Percentiles rank a stretch among this genome's conserved stretches.
phyloP scores from a whole-genome alignment of 2,888 invertebrate genomes.

The Calliopum simillimum region DNA sequence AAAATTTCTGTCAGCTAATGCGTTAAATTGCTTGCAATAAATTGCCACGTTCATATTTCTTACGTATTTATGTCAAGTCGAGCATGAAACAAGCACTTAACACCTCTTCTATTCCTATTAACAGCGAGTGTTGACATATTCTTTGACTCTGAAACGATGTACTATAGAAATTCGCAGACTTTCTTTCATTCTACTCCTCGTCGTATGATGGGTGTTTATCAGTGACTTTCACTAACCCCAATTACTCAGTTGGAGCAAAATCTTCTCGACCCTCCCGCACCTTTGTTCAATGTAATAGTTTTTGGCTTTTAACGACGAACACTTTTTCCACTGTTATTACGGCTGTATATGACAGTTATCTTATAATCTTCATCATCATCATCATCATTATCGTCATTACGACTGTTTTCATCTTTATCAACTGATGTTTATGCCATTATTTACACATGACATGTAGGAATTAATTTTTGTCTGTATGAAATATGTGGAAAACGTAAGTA shows the following conservation, averaged over 20 bases:
- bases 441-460: constrained; percentile 22
- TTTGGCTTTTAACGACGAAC: constrained; percentile 14
- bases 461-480: constrained; percentile 15
- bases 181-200: too few relatives aligned
- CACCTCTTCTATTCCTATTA: not conserved
- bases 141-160: not conserved
- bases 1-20: constrained; percentile 6
- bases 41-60: constrained; percentile 6
- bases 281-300: not conserved
- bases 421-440: constrained; percentile 7
- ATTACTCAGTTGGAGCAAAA: too few relatives aligned
- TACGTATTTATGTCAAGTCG: not conserved
- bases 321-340: not conserved
- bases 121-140: not conserved
- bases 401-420: not conserved
- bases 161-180: too few relatives aligned
- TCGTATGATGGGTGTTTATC: too few relatives aligned
- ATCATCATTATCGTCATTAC: not conserved
- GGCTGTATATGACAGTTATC: constrained; percentile 17
- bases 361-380: constrained; percentile 15
- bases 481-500: not conserved
- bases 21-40: constrained; percentile 22
- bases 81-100: constrained; percentile 26
- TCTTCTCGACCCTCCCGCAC: too few relatives aligned
- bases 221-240: too few relatives aligned